Base-by-base conservation (phyloP, 2,797 vertebrate species). In the Diceros bicornis region DNA sequence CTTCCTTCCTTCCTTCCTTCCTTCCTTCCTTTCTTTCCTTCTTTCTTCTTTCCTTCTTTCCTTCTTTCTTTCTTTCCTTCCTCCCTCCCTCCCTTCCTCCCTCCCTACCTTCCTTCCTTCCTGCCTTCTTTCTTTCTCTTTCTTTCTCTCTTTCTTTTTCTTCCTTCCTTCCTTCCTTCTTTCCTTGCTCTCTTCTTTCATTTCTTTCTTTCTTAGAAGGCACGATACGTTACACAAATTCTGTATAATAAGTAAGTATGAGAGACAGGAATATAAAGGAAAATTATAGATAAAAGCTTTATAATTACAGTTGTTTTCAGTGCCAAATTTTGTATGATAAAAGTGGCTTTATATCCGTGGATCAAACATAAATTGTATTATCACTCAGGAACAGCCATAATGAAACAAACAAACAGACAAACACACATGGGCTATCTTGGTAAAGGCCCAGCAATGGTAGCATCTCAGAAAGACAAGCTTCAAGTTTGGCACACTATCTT, bases 141-240 rank as follows among this genome's bases (percentile, higher is more conserved):
- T 37, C 11, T 14, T 25, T 13, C 25, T 23, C 16, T 16, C 16
- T 17, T 21, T 62, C 41, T 41, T 41, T 17, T 77, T n/a, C 44
- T 69, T 23, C 23, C 25, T 8, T 41, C 17, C 1, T 0, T 59
- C 9, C 25, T 8, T 41, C 17, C 2, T 0, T 59, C 9, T 1
- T 4, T 3, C 10, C 18, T 16, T 7, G 2, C 1, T 50, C 7
- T 2, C 13, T 44, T 6, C 11, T 1, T 25, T 41, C 7, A 52
- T 16, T 47, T 17, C 27, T n/a, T 37, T n/a, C 7, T 59, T 78
- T 89, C n/a, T 59, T 32, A 10, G 52, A 57, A 89, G 3, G 0
- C 50, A 44, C 16, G 2, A 25, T 27, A 10, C 50, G 4, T 68
- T 87, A 34, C 1, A 37, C 44, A 74, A n/a, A 0, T 79, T 90